These are phyloP conservation scores for Dendroctonus valens DNA, from an alignment of 1,140 invertebrate species.

Conservation along the genomic window DNA sequence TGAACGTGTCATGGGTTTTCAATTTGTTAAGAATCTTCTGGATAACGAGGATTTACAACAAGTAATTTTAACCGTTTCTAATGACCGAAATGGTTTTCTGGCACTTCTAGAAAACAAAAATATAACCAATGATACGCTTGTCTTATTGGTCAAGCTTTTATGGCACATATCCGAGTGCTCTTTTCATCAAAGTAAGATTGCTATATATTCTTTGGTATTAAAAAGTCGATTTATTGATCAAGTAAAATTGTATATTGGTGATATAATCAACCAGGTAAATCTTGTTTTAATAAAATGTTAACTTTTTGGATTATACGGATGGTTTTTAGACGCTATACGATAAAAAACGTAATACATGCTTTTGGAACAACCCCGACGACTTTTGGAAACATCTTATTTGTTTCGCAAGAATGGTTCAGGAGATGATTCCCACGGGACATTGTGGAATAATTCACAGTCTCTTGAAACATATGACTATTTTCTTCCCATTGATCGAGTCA, in stretches of 20 bases:
- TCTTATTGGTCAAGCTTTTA: slow-evolving; percentile 33
- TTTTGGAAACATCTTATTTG: slow-evolving; percentile 30
- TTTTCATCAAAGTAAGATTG: slow-evolving; percentile 25
- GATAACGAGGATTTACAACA: slow-evolving; percentile 24
- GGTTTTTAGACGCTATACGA: slow-evolving; percentile 22
- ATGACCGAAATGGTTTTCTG: slow-evolving; percentile 28
- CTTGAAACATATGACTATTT: slow-evolving; percentile 47
- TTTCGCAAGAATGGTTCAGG: slow-evolving; percentile 47
- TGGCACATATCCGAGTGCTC: slow-evolving; percentile 18
- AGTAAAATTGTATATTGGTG: slow-evolving; percentile 26
- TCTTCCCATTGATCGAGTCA: slow-evolving; percentile 48
- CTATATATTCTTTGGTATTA: slow-evolving; percentile 21
- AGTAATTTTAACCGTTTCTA: slow-evolving; percentile 30
- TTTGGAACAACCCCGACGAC: slow-evolving; percentile 34
- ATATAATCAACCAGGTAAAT: slow-evolving; percentile 28
- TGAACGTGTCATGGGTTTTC: too few species aligned
- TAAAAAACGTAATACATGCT: slow-evolving; percentile 18
- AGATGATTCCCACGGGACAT: slow-evolving; percentile 47
- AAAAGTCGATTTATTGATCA: slow-evolving; percentile 27
- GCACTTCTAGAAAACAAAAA: slow-evolving; percentile 28
- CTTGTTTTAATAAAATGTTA: not conserved
- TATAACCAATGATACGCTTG: slow-evolving; percentile 29
- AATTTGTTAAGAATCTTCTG: too few species aligned
- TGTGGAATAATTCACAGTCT: slow-evolving; percentile 48
- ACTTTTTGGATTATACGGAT: slow-evolving; percentile 6